Base-by-base conservation (phyloP, 2,113 vertebrate species). In the Phyllopteryx taeniolatus region DNA sequence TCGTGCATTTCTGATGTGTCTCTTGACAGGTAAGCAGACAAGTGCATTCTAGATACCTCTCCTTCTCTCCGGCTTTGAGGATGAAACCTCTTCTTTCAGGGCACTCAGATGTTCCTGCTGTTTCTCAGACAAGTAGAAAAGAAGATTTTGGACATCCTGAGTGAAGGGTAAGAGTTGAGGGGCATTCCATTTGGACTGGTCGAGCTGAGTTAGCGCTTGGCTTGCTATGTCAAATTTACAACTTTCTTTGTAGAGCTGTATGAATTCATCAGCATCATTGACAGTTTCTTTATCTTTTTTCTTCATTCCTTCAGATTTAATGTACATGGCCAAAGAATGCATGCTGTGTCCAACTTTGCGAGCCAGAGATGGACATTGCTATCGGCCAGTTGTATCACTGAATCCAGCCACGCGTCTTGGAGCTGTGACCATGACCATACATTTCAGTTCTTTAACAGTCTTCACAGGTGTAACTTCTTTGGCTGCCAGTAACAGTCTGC, bases 171-270 rank as follows among this genome's bases (percentile, higher is more conserved):
- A 8, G 4, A 75, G 64, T 31, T 56, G 73, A 42, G 73, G 68
- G 1, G 64, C 1, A 64, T 79, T 75, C 57, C 73, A 64, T 1
- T 72, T 79, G 9, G 7, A 0, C 43, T 75, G 63, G 46, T 79
- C 27, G 47, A 74, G 62, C 3, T 79, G 63, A 53, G 56, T 71
- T 4, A 63, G 2, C 8, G 63, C 77, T 54, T 70, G 71, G 35
- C 77, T 35, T 46, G 62, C 46, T 27, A 78, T 69, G 19, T 79
- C 68, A 71, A 66, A 78, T 47, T 5, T 74, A 54, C 67, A 79
- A 5, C 62, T 71, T 7, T 27, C 27, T 27, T 27, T 27, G 14
- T 11, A 49, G 14, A 15, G 27, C 27, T 27, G 27, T 27, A 27
- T 27, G 27, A 27, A 27, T 27, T 27, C 27, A 27, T 27, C 27